Evolutionary conservation across 2,113 vertebrate species (phyloP), one percentile per base, ranked within the genome.

Genomic region (Psilopsiagon aurifrons): DNA sequence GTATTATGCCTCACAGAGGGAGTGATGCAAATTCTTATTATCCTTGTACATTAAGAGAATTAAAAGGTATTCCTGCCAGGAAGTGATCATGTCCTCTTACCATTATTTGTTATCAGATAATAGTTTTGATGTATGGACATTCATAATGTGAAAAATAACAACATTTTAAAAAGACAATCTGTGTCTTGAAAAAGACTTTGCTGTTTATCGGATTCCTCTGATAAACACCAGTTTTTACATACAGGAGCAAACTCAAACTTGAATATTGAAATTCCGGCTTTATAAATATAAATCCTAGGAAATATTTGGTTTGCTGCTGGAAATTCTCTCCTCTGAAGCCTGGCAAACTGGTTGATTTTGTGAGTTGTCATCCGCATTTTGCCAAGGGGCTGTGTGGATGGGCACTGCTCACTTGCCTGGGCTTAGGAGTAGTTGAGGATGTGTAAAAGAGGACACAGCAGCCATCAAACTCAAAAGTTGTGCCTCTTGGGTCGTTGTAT

Each of bases 381-480:
- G 47, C 25, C 0, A 2, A 10, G 44, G 51, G 25, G 5, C 69
- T 74, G 33, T 46, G 52, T 71, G 49, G 7, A 2, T 59, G 33
- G 43, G 11, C 10, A 1, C 1, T 27, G 54, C 31, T 75, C 10
- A 14, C 9, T 0, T 29, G 17, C 33, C 23, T 39, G 47, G 8
- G 28, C 41, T 75, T 10, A 6, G 15, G 29, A n/a, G 9, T 10
- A 24, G 54, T 6, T 54, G 23, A 55, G 78, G 41, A 29, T 29
- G 8, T 13, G 7, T 5, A 17, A 12, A 37, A 64, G 27, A 49
- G 35, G 71, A 23, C 44, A 4, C 0, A 0, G 28, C 75, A 89
- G 39, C 43, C 6, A 4, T 31, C 29, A 13, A 0, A 10, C 33
- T 24, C 28, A 1, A 2, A 2, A 31, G 18, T 46, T 64, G n/a